These are phyloP conservation scores for Porites australiensis DNA, from an alignment of 64 coral and sea anemone species.

Conservation along the genomic window DNA sequence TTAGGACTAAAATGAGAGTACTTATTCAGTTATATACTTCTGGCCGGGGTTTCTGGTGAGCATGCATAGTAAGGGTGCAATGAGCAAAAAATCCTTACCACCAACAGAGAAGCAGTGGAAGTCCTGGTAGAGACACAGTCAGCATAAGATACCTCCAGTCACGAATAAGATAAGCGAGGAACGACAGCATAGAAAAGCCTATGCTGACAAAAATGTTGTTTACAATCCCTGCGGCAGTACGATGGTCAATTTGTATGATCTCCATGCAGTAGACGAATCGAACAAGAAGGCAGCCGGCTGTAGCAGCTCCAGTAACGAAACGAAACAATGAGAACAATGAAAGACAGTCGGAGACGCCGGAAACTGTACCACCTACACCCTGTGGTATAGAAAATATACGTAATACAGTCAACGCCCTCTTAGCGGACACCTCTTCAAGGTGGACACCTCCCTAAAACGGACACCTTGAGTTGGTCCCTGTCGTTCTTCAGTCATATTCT, in stretches of 20 bases:
- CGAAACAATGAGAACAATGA: constrained; percentile 87
- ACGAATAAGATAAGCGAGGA: constrained; percentile 84
- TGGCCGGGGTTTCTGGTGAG: no score
- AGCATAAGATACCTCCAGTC: constrained; percentile 86
- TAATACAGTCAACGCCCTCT: background rate
- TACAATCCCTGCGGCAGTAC: constrained; percentile 76
- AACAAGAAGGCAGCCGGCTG: constrained; percentile 77
- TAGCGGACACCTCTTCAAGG: no score
- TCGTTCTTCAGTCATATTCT: no score
- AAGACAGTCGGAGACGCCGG: constrained; percentile 74
- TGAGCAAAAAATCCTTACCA: constrained; percentile 54
- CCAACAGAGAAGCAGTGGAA: constrained; percentile 75
- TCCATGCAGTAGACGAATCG: constrained; percentile 93
- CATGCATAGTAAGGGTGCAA: background rate
- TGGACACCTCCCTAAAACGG: no score
- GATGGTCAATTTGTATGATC: constrained; percentile 67
- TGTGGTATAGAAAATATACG: constrained; percentile 21
- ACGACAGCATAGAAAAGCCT: constrained; percentile 65
- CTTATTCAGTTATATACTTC: no score
- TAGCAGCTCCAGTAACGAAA: constrained; percentile 65
- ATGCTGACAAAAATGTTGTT: constrained; percentile 79
- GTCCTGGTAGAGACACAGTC: constrained; percentile 56
- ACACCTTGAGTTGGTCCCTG: no score
- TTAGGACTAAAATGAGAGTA: no score
- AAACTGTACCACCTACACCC: constrained; percentile 66